Conservation (phyloP, 2,113 vertebrate species). For the Halcyon malimbica region DNA sequence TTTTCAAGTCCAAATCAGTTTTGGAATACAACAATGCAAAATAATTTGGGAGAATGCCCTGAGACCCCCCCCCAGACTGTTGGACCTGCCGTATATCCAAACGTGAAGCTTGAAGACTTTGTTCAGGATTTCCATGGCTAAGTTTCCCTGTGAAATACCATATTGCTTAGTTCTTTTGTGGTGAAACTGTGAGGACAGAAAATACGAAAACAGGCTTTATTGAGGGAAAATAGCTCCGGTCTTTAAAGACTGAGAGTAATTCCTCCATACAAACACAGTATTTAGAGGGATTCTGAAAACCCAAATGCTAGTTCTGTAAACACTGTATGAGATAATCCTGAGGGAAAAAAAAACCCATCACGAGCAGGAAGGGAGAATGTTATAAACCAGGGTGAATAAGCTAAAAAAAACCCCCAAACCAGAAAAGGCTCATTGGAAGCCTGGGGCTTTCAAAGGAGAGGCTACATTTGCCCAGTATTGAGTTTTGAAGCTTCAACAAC, state of each 20-base stretch:
- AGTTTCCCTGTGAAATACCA: not conserved
- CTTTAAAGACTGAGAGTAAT: not conserved
- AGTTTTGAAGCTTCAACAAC: not conserved
- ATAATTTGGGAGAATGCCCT: not conserved
- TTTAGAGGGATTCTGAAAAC: not conserved
- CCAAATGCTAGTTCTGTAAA: not conserved
- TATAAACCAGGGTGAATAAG: not conserved
- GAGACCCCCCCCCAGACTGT: not conserved
- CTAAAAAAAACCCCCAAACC: not conserved
- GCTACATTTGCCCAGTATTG: not conserved
- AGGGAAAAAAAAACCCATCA: too few species aligned
- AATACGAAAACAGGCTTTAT: not conserved
- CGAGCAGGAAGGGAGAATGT: not conserved
- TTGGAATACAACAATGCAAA: not conserved
- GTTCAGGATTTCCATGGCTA: not conserved
- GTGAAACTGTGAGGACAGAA: not conserved
- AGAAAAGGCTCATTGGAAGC: not conserved
- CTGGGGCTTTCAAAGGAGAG: not conserved
- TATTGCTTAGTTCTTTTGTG: not conserved
- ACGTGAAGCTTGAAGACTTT: not conserved
- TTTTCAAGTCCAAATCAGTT: not conserved
- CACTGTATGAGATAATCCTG: not conserved
- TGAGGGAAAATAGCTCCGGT: not conserved
- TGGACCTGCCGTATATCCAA: not conserved
- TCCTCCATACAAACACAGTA: not conserved